Evolutionary conservation across 2,888 invertebrate genomes (phyloP).

Genomic region (Creontiades dilutus): DNA sequence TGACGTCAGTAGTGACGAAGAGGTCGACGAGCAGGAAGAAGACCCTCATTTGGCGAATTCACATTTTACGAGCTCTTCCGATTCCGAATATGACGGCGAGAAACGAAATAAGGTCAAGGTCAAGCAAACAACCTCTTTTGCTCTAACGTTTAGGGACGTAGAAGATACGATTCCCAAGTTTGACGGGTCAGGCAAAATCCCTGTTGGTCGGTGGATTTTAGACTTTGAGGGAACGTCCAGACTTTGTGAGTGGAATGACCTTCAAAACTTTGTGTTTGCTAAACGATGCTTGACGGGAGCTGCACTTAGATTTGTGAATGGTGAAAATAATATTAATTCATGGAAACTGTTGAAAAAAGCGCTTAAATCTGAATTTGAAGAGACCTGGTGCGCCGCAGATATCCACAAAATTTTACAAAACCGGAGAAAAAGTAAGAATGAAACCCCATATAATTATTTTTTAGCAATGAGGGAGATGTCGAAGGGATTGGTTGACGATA

Average conservation of each 20-base stretch:
- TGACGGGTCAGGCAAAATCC: background rate
- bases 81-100: background rate
- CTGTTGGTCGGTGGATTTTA: slow-evolving; percentile 10
- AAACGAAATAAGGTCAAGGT: background rate
- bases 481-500: background rate
- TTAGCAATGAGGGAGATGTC: background rate
- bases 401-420: background rate
- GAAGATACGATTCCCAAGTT: background rate
- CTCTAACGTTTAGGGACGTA: background rate
- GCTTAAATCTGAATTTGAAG: slow-evolving; percentile 24
- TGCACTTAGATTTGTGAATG: slow-evolving; percentile 11
- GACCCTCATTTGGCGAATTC: background rate
- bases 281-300: slow-evolving; percentile 39
- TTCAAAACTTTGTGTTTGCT: slow-evolving; percentile 28
- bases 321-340: slow-evolving; percentile 1
- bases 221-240: slow-evolving; percentile 23
- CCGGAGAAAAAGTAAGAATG: background rate
- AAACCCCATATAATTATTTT: background rate
- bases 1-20: too few species aligned
- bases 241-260: slow-evolving; percentile 45
- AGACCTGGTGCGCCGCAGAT: background rate
- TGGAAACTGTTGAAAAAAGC: background rate
- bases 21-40: background rate
- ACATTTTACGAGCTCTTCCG: background rate
- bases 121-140: background rate